A percentile compares a stretch with the other conserved stretches of the same genome.
Conservation (phyloP, 2,113 vertebrate genomes). For the Herpailurus yagouaroundi region DNA sequence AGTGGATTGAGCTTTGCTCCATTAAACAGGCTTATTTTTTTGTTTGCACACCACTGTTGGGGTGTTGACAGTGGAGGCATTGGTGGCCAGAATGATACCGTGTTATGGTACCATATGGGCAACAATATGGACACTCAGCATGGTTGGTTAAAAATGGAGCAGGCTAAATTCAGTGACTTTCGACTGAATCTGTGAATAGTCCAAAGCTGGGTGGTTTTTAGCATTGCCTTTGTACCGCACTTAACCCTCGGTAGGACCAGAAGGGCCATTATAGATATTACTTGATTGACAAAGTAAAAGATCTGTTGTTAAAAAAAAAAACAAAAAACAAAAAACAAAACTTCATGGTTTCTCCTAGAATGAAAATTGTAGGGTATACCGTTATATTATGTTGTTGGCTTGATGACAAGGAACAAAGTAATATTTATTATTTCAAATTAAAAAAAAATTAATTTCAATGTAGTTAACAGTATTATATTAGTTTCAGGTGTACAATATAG, state of each 20-base stretch:
- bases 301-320: background rate
- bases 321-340: background rate
- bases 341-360: background rate
- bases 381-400: background rate
- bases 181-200: conserved; percentile 31
- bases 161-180: conserved; percentile 60
- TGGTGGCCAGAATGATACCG: conserved; percentile 8
- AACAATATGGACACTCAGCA: conserved; percentile 53
- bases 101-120: conserved; percentile 66
- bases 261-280: background rate
- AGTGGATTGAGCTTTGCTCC: background rate
- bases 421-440: background rate
- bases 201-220: conserved; percentile 29
- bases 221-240: background rate
- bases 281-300: conserved; percentile 4
- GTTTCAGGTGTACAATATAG: background rate
- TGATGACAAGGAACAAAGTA: conserved; percentile 4
- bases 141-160: conserved; percentile 59
- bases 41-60: background rate
- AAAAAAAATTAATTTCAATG: background rate
- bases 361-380: background rate
- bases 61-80: background rate
- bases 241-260: background rate
- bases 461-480: background rate
- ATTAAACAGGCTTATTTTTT: background rate